These are phyloP conservation scores for Aphyosemion australe DNA, from an alignment of 2,113 vertebrate genomes.

Conservation along the genomic window DNA sequence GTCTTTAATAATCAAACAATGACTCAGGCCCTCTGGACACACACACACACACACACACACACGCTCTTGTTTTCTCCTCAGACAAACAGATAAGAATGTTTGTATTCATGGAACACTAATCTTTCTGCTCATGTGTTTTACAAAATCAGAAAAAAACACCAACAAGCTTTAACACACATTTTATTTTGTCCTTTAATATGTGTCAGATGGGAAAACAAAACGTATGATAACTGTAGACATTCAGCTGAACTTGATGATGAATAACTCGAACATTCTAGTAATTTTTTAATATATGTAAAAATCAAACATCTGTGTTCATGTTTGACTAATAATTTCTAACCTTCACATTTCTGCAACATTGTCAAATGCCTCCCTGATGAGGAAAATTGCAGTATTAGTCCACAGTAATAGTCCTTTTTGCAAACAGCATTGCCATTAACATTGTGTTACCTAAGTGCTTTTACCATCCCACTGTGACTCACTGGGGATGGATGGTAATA, in stretches of 20 bases:
- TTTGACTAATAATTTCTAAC: slow-evolving; percentile 1
- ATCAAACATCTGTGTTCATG: too few relatives aligned
- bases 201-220: too few relatives aligned
- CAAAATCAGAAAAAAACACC: too few relatives aligned
- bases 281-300: too few relatives aligned
- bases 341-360: slow-evolving; percentile 13
- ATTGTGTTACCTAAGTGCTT: slow-evolving; percentile 21
- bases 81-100: slow-evolving; percentile 7
- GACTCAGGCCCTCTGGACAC: background rate
- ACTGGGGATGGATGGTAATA: slow-evolving; percentile 18
- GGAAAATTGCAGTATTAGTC: slow-evolving; percentile 12
- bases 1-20: background rate
- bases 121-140: background rate
- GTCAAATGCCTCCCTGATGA: slow-evolving; percentile 38
- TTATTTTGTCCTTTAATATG: too few relatives aligned
- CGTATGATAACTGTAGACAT: too few relatives aligned
- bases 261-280: too few relatives aligned
- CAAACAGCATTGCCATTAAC: slow-evolving; percentile 43
- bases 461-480: slow-evolving; percentile 30
- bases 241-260: too few relatives aligned
- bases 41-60: too few relatives aligned
- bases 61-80: background rate
- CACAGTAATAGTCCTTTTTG: slow-evolving; percentile 15
- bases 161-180: too few relatives aligned
- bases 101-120: slow-evolving; percentile 3